A percentile compares a stretch with the other conserved stretches of the same genome.
Evolutionary conservation across 1,140 invertebrate genomes (phyloP).

Genomic region (Octopus sinensis): DNA sequence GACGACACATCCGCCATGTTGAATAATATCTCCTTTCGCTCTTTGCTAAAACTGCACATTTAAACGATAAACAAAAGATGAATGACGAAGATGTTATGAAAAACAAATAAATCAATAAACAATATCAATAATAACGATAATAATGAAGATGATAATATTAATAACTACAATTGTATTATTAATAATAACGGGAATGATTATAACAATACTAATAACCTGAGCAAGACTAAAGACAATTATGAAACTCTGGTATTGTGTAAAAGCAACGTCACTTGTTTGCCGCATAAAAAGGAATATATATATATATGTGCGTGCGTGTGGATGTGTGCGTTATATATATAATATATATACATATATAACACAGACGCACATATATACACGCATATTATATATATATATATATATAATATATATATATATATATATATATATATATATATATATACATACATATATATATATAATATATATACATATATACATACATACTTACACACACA

Average conservation of each 20-base stretch:
- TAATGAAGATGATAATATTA: background rate
- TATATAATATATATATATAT: conserved; percentile 5
- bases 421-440: background rate
- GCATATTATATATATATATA: background rate
- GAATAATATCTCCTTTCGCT: too few species aligned
- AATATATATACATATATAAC: background rate
- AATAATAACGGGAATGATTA: background rate
- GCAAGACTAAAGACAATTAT: background rate
- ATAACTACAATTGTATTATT: background rate
- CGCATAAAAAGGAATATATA: background rate
- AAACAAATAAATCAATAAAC: background rate
- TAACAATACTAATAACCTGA: background rate
- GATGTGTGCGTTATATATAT: background rate
- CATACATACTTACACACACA: background rate
- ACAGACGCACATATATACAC: background rate
- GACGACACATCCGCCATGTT: too few species aligned
- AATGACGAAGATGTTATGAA: background rate
- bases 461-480: background rate
- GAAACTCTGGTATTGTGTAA: background rate
- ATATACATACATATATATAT: background rate
- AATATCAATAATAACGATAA: background rate
- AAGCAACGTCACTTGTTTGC: background rate
- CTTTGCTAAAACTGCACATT: too few species aligned
- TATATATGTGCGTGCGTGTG: background rate
- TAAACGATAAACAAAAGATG: background rate